A percentile compares a stretch with the other conserved stretches of the same genome.
Conservation (phyloP, 1,140 invertebrate species). For the Sipha flava region DNA sequence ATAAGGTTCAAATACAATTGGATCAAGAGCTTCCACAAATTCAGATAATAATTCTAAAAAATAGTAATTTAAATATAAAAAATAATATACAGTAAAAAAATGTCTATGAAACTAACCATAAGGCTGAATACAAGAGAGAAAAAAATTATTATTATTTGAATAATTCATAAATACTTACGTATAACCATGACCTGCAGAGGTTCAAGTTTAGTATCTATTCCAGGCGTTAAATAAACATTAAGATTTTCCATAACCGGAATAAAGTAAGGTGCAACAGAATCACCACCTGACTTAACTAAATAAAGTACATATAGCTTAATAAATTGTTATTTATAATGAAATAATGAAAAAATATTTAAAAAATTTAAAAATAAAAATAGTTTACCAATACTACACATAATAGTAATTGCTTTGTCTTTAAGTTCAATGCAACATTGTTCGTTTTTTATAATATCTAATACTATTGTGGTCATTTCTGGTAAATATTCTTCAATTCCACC, state of each 20-base stretch:
- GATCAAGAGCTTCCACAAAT: conserved; percentile 22
- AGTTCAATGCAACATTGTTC: conserved; percentile 24
- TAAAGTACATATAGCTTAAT: not conserved
- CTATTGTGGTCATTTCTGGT: not conserved
- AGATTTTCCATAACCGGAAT: not conserved
- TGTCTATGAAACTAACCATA: no score
- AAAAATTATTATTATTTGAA: no score
- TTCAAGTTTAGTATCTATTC: not conserved
- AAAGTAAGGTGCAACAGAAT: conserved; percentile 3
- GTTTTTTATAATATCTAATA: conserved; percentile 22
- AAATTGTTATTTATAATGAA: not conserved
- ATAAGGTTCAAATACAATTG: conserved; percentile 18
- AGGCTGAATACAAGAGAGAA: no score
- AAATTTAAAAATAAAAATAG: not conserved
- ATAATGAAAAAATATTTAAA: not conserved
- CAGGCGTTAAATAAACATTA: conserved; percentile 7
- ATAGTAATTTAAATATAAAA: not conserved
- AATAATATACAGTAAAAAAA: not conserved
- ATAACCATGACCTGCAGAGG: conserved; percentile 6
- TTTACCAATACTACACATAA: conserved; percentile 27
- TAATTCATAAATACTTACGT: not conserved
- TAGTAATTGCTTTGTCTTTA: conserved; percentile 29
- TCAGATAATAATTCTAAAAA: conserved; percentile 7
- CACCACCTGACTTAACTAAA: conserved; percentile 22
- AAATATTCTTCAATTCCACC: not conserved